Evolutionary conservation across 2,888 invertebrate species (phyloP).

Genomic region (Orthosia gothica): DNA sequence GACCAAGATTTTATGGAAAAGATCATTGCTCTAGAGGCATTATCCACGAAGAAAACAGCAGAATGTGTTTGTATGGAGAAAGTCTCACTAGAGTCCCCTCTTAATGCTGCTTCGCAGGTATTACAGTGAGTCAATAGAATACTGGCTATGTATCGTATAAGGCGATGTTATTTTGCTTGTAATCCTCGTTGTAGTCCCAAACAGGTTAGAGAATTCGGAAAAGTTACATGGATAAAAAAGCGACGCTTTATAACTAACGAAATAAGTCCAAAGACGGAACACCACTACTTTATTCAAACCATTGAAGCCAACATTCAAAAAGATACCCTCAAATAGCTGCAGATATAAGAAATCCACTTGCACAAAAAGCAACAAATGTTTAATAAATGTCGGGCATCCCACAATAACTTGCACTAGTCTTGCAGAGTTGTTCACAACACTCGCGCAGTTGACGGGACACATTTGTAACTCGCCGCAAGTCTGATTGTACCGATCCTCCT

Average conservation of each 20-base stretch:
- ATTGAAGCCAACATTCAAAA: not conserved
- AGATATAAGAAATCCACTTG: conserved; percentile 26
- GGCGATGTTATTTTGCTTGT: not conserved
- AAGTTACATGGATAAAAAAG: too few species aligned
- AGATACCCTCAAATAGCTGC: conserved; percentile 21
- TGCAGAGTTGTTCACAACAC: conserved; percentile 40
- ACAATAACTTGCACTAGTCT: conserved; percentile 45
- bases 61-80: too few species aligned
- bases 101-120: too few species aligned
- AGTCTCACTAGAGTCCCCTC: too few species aligned
- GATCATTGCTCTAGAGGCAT: too few species aligned
- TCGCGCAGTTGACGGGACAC: conserved; percentile 44
- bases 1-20: too few species aligned
- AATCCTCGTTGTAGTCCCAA: not conserved
- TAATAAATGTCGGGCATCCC: conserved; percentile 46
- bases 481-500: conserved; percentile 43
- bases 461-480: conserved; percentile 47
- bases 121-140: not conserved
- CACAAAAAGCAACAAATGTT: conserved; percentile 37
- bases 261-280: not conserved
- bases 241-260: not conserved
- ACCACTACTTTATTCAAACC: conserved; percentile 9
- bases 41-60: too few species aligned
- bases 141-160: not conserved
- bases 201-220: not conserved